Conservation (phyloP, 2,113 vertebrate species). For the Nannobrachium achirus region DNA sequence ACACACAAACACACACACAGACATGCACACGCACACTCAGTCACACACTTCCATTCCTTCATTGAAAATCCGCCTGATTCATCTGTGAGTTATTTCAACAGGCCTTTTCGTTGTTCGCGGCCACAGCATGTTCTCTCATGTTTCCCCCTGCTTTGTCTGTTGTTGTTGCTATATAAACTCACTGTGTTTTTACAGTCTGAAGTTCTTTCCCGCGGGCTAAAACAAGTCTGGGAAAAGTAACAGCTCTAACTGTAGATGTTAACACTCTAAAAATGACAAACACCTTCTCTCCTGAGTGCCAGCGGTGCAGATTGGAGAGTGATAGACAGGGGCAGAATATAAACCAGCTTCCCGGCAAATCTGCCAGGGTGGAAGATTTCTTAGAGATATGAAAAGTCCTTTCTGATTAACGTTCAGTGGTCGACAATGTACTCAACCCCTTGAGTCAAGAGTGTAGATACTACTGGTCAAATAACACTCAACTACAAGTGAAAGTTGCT, state of each 20-base stretch:
- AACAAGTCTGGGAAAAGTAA: constrained; percentile 17
- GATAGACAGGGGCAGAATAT: not conserved
- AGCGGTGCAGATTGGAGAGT: constrained; percentile 10
- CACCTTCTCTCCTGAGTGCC: constrained; percentile 26
- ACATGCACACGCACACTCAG: constrained; percentile 31
- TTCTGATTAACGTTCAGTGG: constrained; percentile 11
- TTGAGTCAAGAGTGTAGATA: no score
- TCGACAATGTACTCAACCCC: no score
- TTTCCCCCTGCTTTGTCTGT: constrained; percentile 50
- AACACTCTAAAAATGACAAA: constrained; percentile 37
- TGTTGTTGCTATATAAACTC: constrained; percentile 62
- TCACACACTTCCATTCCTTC: constrained; percentile 14
- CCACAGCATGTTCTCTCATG: constrained; percentile 60
- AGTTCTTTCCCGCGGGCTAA: constrained; percentile 43
- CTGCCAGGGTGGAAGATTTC: not conserved
- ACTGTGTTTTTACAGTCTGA: constrained; percentile 52
- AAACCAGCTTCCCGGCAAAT: not conserved
- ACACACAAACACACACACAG: not conserved
- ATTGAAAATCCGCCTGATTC: constrained; percentile 53
- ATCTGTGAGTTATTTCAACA: constrained; percentile 61
- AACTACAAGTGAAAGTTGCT: no score
- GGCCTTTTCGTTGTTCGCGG: constrained; percentile 25
- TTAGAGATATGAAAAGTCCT: constrained; percentile 7
- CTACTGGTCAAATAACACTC: no score
- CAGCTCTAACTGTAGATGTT: constrained; percentile 28